Percentiles rank a stretch among this genome's conserved stretches.
phyloP scores from a whole-genome alignment of 1,140 invertebrate species.

The Temnothorax nylanderi region DNA sequence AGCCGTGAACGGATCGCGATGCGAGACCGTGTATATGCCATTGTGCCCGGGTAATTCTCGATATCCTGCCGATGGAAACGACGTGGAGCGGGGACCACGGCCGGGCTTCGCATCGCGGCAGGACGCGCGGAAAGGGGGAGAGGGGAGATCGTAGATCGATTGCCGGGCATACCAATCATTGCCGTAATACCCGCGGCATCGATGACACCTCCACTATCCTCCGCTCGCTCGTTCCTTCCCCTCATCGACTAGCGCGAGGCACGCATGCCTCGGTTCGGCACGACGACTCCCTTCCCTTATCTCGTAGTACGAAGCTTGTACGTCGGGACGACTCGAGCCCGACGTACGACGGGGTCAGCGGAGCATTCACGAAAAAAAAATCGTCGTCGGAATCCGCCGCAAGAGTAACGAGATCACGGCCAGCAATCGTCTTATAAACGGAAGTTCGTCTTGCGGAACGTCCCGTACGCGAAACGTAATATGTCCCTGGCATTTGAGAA shows the following conservation, averaged over 20 bases:
- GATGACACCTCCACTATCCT: slow-evolving; percentile 45
- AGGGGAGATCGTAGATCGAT: slow-evolving; percentile 36
- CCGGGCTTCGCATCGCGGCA: background rate
- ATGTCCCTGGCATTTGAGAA: background rate
- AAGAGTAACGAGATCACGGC: background rate
- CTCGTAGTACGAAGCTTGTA: slow-evolving; percentile 3
- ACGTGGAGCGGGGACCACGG: background rate
- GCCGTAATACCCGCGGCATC: slow-evolving; percentile 60
- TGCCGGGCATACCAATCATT: slow-evolving; percentile 56
- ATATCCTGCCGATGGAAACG: slow-evolving; percentile 68
- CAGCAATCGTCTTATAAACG: background rate
- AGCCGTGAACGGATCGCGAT: slow-evolving; percentile 49
- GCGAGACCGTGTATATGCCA: slow-evolving; percentile 61
- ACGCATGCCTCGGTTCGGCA: background rate
- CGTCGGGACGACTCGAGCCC: background rate
- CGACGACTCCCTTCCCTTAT: slow-evolving; percentile 1
- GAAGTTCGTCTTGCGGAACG: slow-evolving; percentile 21
- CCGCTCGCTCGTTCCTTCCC: slow-evolving; percentile 29
- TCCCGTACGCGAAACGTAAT: background rate
- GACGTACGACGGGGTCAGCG: slow-evolving; percentile 19
- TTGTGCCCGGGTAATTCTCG: slow-evolving; percentile 70
- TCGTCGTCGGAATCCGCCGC: slow-evolving; percentile 21
- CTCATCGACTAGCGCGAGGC: background rate
- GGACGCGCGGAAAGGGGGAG: background rate
- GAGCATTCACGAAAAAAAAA: slow-evolving; percentile 20